Percentiles rank a stretch among this genome's conserved stretches.
Conservation (phyloP, 1,140 invertebrate genomes). For the Adoxophyes honmai region DNA sequence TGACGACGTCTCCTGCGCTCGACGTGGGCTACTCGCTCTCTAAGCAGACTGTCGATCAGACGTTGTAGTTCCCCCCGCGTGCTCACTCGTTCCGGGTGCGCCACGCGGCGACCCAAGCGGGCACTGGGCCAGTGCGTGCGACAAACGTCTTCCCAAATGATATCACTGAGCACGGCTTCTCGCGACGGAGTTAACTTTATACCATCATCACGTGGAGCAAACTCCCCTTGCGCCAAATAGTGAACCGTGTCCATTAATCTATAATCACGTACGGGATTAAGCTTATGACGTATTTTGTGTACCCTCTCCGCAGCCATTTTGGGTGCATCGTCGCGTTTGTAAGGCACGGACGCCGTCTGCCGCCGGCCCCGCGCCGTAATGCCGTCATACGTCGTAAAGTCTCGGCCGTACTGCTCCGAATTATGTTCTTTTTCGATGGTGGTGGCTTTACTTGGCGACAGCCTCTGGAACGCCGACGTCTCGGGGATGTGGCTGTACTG, state of each 20-base stretch:
- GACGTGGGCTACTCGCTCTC: constrained; percentile 61
- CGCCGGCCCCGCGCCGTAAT: constrained; percentile 58
- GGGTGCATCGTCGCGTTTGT: constrained; percentile 55
- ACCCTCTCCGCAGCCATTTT: constrained; percentile 62
- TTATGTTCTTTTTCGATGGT: constrained; percentile 64
- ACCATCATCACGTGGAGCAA: constrained; percentile 65
- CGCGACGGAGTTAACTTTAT: constrained; percentile 67
- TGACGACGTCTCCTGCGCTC: constrained; percentile 59
- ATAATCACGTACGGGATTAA: constrained; percentile 66
- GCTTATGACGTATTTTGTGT: constrained; percentile 63
- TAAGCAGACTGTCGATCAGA: constrained; percentile 62
- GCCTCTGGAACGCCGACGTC: constrained; percentile 62
- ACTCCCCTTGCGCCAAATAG: constrained; percentile 69
- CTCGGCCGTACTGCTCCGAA: constrained; percentile 65
- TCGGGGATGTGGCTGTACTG: constrained; percentile 65
- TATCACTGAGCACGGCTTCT: constrained; percentile 70
- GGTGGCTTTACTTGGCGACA: constrained; percentile 55
- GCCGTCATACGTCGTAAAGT: constrained; percentile 64
- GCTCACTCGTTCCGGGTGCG: constrained; percentile 47
- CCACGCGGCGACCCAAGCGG: constrained; percentile 46
- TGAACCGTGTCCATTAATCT: constrained; percentile 70
- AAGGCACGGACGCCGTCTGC: constrained; percentile 60
- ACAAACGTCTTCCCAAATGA: constrained; percentile 72
- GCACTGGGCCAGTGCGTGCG: constrained; percentile 67
- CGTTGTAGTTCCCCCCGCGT: constrained; percentile 58